phyloP scores from a whole-genome alignment of 2,888 invertebrate genomes.

The Ariolimax columbianus region DNA sequence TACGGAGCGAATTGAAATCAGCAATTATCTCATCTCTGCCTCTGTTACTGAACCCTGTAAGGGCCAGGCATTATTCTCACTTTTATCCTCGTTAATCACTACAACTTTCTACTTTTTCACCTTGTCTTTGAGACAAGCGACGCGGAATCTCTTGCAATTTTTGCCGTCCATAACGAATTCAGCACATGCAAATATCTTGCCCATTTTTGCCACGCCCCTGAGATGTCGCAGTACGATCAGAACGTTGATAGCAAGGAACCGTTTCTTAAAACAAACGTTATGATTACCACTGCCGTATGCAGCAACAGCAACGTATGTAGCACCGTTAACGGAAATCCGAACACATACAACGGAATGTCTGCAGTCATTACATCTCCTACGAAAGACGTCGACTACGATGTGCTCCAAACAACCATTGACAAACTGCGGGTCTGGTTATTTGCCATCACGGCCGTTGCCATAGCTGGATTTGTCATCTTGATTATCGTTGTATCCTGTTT shows the following conservation, averaged over 20 bases:
- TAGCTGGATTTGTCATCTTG: constrained; percentile 64
- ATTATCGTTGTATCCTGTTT: constrained; percentile 68
- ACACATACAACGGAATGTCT: constrained; percentile 3
- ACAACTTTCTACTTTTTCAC: no score
- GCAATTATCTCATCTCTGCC: no score
- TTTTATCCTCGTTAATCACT: no score
- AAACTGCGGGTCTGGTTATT: constrained; percentile 60
- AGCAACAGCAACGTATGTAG: neutral
- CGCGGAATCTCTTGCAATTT: no score
- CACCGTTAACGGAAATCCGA: constrained; percentile 26
- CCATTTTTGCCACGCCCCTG: no score
- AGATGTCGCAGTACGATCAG: constrained; percentile 35
- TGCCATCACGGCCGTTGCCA: constrained; percentile 62
- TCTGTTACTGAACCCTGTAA: no score
- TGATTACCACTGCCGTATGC: neutral
- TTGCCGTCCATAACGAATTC: no score
- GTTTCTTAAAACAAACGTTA: constrained; percentile 27
- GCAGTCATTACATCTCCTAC: neutral
- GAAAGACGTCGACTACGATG: neutral
- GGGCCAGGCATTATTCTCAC: no score
- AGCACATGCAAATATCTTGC: no score
- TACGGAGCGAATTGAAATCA: no score
- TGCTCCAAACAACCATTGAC: constrained; percentile 50
- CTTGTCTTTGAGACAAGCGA: no score
- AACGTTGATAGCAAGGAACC: constrained; percentile 43